These are phyloP conservation scores for Podotricha telesiphe DNA, from an alignment of 2,888 invertebrate species.

Conservation along the genomic window DNA sequence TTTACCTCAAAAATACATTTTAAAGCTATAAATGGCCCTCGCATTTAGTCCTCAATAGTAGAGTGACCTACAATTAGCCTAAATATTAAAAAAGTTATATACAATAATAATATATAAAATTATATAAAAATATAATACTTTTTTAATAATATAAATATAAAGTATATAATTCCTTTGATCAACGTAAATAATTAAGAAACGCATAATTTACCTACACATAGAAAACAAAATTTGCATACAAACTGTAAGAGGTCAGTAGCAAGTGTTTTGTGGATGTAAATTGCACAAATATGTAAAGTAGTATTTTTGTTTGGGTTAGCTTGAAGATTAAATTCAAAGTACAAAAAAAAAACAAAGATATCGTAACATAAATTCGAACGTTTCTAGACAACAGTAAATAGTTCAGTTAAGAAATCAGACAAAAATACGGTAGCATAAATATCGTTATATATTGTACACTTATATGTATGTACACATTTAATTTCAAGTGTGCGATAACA, in stretches of 20 bases:
- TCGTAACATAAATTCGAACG: neutral
- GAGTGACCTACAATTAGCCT: constrained; percentile 7
- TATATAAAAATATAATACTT: too few relatives aligned
- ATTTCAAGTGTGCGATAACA: too few relatives aligned
- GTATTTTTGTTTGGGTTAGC: neutral
- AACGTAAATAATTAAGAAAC: constrained; percentile 15
- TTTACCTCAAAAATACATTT: neutral
- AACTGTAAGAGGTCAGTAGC: neutral
- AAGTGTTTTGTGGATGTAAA: neutral
- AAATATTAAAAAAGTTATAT: constrained; percentile 15
- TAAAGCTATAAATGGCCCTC: neutral
- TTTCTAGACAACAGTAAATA: neutral
- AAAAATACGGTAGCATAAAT: too few relatives aligned
- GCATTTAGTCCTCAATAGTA: neutral
- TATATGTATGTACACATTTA: too few relatives aligned
- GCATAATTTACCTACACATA: neutral
- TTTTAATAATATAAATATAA: too few relatives aligned
- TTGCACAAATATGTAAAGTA: neutral
- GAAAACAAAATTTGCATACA: constrained; percentile 7
- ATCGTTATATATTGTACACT: too few relatives aligned
- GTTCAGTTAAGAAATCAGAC: too few relatives aligned
- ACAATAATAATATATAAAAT: too few relatives aligned
- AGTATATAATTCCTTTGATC: constrained; percentile 8
- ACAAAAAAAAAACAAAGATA: too few relatives aligned
- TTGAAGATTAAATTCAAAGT: neutral